phyloP scores from a whole-genome alignment of 2,113 vertebrate genomes.

The Ramphastos sulfuratus region DNA sequence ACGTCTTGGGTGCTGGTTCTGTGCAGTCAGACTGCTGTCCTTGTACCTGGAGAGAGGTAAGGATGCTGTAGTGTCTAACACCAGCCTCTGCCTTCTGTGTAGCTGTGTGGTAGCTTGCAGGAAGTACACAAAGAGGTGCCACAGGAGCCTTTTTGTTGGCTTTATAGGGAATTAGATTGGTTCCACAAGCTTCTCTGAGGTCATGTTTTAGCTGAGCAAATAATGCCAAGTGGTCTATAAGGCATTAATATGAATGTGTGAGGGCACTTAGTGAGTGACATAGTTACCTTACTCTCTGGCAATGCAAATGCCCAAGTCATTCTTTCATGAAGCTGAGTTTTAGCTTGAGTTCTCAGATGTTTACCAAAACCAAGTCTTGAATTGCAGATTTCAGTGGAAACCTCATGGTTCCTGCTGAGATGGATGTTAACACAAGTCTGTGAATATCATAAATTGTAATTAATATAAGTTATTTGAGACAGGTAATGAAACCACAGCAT shows the following conservation, averaged over 20 bases:
- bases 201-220: background rate
- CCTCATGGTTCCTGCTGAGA: background rate
- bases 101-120: background rate
- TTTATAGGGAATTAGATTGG: background rate
- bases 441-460: conserved; percentile 39
- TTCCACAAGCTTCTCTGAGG: background rate
- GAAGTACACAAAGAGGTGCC: background rate
- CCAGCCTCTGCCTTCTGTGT: background rate
- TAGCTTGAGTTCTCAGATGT: background rate
- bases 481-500: conserved; percentile 49
- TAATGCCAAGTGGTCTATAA: background rate
- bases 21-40: background rate
- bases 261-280: background rate
- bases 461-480: conserved; percentile 40
- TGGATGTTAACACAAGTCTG: background rate
- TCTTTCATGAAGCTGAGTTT: conserved; percentile 7
- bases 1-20: background rate
- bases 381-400: conserved; percentile 16
- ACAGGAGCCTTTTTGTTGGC: background rate
- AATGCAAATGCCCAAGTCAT: background rate
- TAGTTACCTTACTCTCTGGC: background rate
- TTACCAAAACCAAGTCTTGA: background rate
- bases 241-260: background rate
- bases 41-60: background rate
- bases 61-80: background rate